Conservation (phyloP, 2,797 vertebrate species). For the Parauchenoglanis ngamensis region DNA sequence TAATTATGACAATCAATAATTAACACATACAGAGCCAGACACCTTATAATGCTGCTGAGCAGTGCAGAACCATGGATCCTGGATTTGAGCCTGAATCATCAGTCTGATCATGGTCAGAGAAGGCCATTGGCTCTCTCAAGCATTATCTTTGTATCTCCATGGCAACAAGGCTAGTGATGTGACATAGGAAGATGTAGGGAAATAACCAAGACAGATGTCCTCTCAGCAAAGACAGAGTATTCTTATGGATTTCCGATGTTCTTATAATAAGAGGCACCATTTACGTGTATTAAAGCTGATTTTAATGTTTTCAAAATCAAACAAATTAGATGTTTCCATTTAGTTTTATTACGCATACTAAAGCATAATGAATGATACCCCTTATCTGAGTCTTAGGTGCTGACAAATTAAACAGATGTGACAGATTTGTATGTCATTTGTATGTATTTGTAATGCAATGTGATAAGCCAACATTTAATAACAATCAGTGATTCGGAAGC, state of each 20-base stretch:
- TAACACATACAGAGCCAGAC: conserved; percentile 50
- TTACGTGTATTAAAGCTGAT: background rate
- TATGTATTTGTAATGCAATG: background rate
- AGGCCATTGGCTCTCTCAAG: conserved; percentile 21
- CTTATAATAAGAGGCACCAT: background rate
- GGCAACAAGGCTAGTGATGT: conserved; percentile 68
- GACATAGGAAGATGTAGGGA: conserved; percentile 44
- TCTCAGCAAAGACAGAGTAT: conserved; percentile 29
- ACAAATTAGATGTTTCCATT: background rate
- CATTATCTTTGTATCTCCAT: conserved; percentile 71
- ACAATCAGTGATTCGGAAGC: background rate
- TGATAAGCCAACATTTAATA: conserved; percentile 1
- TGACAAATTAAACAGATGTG: background rate
- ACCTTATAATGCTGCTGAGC: conserved; percentile 47
- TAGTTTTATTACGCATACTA: background rate
- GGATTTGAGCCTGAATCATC: conserved; percentile 38
- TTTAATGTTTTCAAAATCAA: background rate
- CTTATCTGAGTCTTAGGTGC: too few relatives aligned
- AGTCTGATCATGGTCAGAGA: conserved; percentile 43
- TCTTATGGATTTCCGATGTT: background rate
- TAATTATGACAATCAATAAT: conserved; percentile 50
- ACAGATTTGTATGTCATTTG: background rate
- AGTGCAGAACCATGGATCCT: conserved; percentile 33
- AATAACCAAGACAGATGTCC: conserved; percentile 47
- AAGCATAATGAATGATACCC: background rate